Evolutionary conservation across 1,140 invertebrate genomes (phyloP), one percentile per base, ranked within the genome.

Genomic region (Drosophila pruinosa): DNA sequence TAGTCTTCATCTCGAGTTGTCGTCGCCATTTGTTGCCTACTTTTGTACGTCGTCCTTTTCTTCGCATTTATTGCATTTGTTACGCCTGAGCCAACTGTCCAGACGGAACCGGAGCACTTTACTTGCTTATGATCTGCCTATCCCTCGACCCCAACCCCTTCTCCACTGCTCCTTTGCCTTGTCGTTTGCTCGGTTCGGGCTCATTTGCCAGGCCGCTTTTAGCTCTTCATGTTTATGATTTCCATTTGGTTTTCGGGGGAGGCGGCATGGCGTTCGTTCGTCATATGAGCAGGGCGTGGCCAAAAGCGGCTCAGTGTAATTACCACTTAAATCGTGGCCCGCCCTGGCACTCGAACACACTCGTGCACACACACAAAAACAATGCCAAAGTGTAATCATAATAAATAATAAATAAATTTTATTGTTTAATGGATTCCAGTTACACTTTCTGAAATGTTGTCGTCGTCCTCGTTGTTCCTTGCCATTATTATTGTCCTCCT

Each of bases 391-490:
- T 78, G 82, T 88, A 88, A 88, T 88, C 82, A 89, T 79, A 88
- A 88, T 88, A 88, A 88, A 88, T 88, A 89, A 88, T 88, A 89
- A 88, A 88, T 85, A 80, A 64, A 89, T 88, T 88, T 88, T 88
- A 88, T 88, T 89, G 78, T 86, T 88, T 89, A 88, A 88, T 88
- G 83, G 83, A 89, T 88, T 83, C 67, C 79, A 82, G 82, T 88
- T 88, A 88, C 78, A 86, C 74, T 85, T 68, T 61, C 47, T 73
- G 68, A 73, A 75, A 59, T 50, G 63, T 69, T 80, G 24, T 56
- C 10, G 56, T 41, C 36, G 12, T 12, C 22, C 17, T 50, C 17
- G 39, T 53, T 47, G 19, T 26, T 56, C 50, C 36, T 50, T 59
- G 24, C 31, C 47, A 14, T 53, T 53, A 28, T 53, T 53, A 53